Evolutionary conservation across 1,140 invertebrate species (phyloP), one percentile per base, ranked within the genome.

Genomic region (Tigriopus japonicus): DNA sequence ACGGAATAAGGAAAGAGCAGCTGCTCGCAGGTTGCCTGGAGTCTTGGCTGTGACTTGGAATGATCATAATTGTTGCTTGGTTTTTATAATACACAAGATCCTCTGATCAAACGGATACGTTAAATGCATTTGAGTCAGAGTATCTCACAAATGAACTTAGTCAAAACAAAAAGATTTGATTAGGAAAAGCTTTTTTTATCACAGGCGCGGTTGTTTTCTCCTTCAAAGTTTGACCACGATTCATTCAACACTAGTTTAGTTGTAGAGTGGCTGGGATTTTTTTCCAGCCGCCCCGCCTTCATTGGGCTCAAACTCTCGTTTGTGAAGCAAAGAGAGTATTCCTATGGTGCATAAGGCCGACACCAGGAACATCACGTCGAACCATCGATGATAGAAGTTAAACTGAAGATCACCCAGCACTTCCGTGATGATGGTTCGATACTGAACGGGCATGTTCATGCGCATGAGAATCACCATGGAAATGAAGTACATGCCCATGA

Each of bases 331-430:
- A 75, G 96, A 98, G 23, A 99, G 74, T 67, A 98, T 95, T 63
- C 85, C 81, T 69, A 98, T 95, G 63, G 90, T 96, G 19, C 89
- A 88, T 45, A 98, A 71, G 1, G 95, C 95, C 67, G 90, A 95
- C 28, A 99, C 84, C 54, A 99, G 78, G 73, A 99, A 99, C 71
- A 99, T 99, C 0, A 98, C 93, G 75, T 99, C 96, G 74, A 98
- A 99, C 96, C 96, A 99, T 54, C 96, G 80, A 74, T 99, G 96
- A 71, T 99, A 99, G 77, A 99, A 99, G 71, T 93, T 97, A 68
- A 99, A 99, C 71, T 99, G 93, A 59, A 99, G 73, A 71, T 97
- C 93, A 7, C 95, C 95, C 53, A 66, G 60, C 0, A 98, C 94
- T 78, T 98, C 86, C 0, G 94, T 98, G 62, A 99, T 95, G 62